A percentile compares a stretch with the other conserved stretches of the same genome.
Conservation (phyloP, 2,888 invertebrate species). For the Noctua janthina region DNA sequence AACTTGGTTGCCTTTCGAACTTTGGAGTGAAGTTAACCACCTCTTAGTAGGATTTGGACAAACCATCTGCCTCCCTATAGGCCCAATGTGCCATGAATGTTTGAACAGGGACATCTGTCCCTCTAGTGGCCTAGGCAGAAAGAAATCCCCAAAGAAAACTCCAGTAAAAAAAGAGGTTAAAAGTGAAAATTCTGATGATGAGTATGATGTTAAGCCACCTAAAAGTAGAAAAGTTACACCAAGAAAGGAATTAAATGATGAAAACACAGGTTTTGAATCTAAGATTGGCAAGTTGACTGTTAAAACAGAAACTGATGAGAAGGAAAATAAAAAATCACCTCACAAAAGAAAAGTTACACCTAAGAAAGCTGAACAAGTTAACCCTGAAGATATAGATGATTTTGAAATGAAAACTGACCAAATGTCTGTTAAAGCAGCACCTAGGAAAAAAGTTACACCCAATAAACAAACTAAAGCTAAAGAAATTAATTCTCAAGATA, state of each 20-base stretch:
- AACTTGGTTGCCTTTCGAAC: constrained; percentile 95
- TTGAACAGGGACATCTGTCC: constrained; percentile 96
- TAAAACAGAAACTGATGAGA: constrained; percentile 23
- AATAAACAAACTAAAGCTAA: constrained; percentile 47
- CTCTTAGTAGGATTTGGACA: constrained; percentile 99
- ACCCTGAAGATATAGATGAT: constrained; percentile 51
- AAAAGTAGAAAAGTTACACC: constrained; percentile 69
- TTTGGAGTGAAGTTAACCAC: constrained; percentile 97
- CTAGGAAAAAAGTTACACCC: constrained; percentile 50
- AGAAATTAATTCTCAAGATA: constrained; percentile 27
- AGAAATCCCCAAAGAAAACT: constrained; percentile 80
- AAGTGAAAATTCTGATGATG: constrained; percentile 54
- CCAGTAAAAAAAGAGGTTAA: constrained; percentile 73
- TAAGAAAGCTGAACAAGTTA: constrained; percentile 40
- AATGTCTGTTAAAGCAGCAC: constrained; percentile 34
- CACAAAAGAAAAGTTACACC: constrained; percentile 62
- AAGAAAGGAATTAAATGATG: constrained; percentile 65
- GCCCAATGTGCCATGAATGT: constrained; percentile 96
- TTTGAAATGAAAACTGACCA: constrained; percentile 54
- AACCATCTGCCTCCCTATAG: constrained; percentile 95
- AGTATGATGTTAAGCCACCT: constrained; percentile 59
- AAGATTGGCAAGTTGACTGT: constrained; percentile 38
- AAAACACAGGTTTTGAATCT: constrained; percentile 39
- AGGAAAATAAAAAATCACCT: constrained; percentile 50
- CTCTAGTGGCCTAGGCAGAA: constrained; percentile 85